Evolutionary conservation across 1,140 invertebrate species (phyloP).

Genomic region (Pomacea maculata): DNA sequence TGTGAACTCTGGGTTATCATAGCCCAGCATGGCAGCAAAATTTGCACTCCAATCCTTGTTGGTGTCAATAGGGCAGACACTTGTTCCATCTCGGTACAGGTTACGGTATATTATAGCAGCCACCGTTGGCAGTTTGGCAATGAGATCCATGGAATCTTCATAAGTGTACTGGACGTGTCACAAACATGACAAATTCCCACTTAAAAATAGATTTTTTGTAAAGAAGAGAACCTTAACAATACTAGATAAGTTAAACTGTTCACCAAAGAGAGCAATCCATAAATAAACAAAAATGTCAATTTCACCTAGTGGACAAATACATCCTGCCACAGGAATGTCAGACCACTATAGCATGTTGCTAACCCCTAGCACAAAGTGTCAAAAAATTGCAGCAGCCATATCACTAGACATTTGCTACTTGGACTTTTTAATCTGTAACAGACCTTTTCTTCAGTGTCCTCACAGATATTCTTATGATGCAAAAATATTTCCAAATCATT

Average conservation of each 20-base stretch:
- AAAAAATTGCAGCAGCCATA: too few species aligned
- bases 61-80: conserved; percentile 86
- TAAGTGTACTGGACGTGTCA: conserved; percentile 73
- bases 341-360: too few species aligned
- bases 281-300: too few species aligned
- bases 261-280: too few species aligned
- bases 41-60: conserved; percentile 95
- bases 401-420: too few species aligned
- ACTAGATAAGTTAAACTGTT: not conserved
- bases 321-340: too few species aligned
- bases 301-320: too few species aligned
- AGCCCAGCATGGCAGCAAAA: conserved; percentile 92
- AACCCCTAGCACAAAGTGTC: too few species aligned
- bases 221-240: not conserved
- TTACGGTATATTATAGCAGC: conserved; percentile 96
- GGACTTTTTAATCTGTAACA: too few species aligned
- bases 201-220: not conserved
- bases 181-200: not conserved
- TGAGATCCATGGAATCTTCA: conserved; percentile 96
- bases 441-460: too few species aligned
- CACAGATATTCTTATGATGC: too few species aligned
- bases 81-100: conserved; percentile 85
- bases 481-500: too few species aligned
- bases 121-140: conserved; percentile 93
- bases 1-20: conserved; percentile 84